Percentiles rank a stretch among this genome's conserved stretches.
These are phyloP conservation scores for Basileuterus tristriatus DNA, from an alignment of 2,797 vertebrate species.

Conservation along the genomic window DNA sequence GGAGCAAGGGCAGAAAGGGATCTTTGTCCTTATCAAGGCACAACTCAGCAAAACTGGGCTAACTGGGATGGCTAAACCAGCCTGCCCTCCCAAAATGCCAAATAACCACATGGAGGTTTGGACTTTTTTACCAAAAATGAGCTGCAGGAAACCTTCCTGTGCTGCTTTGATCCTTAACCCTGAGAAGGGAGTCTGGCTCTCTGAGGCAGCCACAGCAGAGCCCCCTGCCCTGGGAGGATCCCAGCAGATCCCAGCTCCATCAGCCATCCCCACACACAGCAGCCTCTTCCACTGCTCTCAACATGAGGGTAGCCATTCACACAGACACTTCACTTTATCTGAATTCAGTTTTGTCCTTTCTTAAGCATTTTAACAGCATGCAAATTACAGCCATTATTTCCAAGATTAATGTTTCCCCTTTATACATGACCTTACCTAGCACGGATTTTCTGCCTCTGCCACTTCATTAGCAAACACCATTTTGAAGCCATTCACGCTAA, in stretches of 20 bases:
- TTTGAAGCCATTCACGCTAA: background rate
- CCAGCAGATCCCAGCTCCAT: background rate
- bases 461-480: background rate
- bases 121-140: fast-evolving
- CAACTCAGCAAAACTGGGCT: background rate
- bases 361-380: background rate
- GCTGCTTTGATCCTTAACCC: background rate
- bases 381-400: background rate
- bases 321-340: background rate
- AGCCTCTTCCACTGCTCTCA: background rate
- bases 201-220: background rate
- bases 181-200: background rate
- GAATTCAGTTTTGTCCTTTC: background rate
- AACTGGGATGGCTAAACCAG: background rate
- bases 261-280: fast-evolving
- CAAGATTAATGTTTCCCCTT: background rate
- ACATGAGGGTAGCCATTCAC: background rate
- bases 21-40: background rate
- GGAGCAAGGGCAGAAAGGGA: background rate
- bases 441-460: background rate
- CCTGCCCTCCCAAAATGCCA: background rate
- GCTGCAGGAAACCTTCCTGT: fast-evolving
- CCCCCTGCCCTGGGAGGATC: fast-evolving
- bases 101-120: background rate
- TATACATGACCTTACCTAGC: background rate